These are phyloP conservation scores for Delia radicum DNA, from an alignment of 1,140 invertebrate genomes.

Conservation along the genomic window DNA sequence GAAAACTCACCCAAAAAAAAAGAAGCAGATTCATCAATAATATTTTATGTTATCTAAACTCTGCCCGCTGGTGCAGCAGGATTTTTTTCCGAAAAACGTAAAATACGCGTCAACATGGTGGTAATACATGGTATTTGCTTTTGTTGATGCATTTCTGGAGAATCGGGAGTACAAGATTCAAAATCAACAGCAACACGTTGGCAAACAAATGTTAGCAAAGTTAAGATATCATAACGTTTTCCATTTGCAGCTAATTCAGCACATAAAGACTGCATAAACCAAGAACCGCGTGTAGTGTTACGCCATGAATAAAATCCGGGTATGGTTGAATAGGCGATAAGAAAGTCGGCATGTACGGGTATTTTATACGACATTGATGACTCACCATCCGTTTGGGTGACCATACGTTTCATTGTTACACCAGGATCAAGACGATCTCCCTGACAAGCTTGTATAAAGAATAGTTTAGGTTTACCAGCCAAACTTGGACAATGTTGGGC, in stretches of 20 bases:
- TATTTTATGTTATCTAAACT: not conserved
- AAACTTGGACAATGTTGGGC: conserved; percentile 82
- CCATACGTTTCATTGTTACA: conserved; percentile 58
- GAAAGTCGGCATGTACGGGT: conserved; percentile 91
- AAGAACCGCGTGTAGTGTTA: conserved; percentile 90
- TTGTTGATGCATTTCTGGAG: conserved; percentile 81
- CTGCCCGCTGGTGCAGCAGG: not conserved
- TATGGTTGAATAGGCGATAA: conserved; percentile 92
- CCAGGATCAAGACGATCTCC: conserved; percentile 81
- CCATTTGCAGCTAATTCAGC: conserved; percentile 75
- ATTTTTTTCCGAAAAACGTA: conserved; percentile 65
- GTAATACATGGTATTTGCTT: conserved; percentile 95
- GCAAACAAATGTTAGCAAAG: conserved; percentile 85
- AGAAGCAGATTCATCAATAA: not conserved
- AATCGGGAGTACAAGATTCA: conserved; percentile 85
- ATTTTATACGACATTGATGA: conserved; percentile 72
- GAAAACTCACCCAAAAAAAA: not conserved
- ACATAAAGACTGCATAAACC: conserved; percentile 94
- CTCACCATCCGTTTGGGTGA: conserved; percentile 70
- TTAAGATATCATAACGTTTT: conserved; percentile 76
- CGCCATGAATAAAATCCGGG: conserved; percentile 94
- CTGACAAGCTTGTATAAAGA: conserved; percentile 92
- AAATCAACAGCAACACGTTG: conserved; percentile 84
- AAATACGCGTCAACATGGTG: conserved; percentile 85
- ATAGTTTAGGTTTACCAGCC: conserved; percentile 92